Conservation (phyloP, 2,888 invertebrate genomes). For the Argyra leucocephala region DNA sequence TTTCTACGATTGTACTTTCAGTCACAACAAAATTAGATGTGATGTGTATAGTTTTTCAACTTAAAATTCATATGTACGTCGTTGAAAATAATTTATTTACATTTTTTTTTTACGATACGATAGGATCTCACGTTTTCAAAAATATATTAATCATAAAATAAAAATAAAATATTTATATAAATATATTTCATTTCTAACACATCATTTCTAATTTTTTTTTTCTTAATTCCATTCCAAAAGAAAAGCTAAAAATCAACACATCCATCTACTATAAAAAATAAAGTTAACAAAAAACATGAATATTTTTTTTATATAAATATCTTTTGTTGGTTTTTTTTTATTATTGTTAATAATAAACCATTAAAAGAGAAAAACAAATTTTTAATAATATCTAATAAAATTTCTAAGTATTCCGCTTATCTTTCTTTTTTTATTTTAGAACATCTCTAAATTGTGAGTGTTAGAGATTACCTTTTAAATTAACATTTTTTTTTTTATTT, state of each 20-base stretch:
- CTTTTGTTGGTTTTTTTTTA: background rate
- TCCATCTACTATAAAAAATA: background rate
- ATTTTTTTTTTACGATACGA: background rate
- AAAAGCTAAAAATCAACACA: constrained; percentile 2
- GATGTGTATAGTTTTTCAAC: background rate
- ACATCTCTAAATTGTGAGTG: background rate
- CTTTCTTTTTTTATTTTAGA: background rate
- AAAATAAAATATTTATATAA: too few relatives aligned
- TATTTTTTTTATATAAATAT: background rate
- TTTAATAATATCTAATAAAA: background rate
- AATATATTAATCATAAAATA: too few relatives aligned
- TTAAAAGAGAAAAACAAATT: background rate
- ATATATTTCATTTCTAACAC: too few relatives aligned
- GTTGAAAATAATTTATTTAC: background rate
- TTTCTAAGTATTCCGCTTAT: background rate
- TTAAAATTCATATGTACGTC: background rate
- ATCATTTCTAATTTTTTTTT: background rate
- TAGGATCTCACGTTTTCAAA: too few relatives aligned
- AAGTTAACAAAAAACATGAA: background rate
- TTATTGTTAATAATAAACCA: background rate
- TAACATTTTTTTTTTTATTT: background rate
- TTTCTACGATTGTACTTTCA: constrained; percentile 1
- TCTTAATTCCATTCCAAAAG: background rate
- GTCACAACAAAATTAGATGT: constrained; percentile 1
- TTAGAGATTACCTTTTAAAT: background rate